phyloP scores from a whole-genome alignment of 2,113 vertebrate species.

The Sander lucioperca region DNA sequence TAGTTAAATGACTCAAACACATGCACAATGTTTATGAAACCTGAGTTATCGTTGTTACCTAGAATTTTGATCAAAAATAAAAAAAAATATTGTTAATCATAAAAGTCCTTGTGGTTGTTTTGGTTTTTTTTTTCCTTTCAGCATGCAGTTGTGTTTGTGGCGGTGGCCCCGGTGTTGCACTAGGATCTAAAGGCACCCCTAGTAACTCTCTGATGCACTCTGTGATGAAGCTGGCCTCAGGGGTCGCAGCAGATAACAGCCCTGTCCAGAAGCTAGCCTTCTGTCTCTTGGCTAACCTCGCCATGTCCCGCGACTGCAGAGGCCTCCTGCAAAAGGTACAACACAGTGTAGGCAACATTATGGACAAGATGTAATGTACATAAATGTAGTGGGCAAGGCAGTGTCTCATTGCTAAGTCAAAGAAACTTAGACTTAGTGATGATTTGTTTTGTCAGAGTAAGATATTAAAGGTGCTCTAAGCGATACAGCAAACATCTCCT shows the following conservation, averaged over 20 bases:
- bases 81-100: not conserved
- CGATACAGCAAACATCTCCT: too few species aligned
- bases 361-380: not conserved
- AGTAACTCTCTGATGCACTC: slow-evolving; percentile 88
- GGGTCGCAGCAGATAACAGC: slow-evolving; percentile 83
- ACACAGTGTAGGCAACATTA: not conserved
- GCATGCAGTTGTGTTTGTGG: slow-evolving; percentile 91
- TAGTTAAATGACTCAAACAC: not conserved
- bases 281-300: slow-evolving; percentile 91
- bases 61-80: not conserved
- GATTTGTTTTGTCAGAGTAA: not conserved
- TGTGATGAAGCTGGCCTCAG: slow-evolving; percentile 90
- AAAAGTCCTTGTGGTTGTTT: not conserved
- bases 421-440: not conserved
- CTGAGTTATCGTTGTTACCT: not conserved
- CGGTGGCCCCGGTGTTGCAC: slow-evolving; percentile 67
- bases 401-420: not conserved
- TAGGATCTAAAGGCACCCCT: slow-evolving; percentile 75
- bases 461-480: too few species aligned
- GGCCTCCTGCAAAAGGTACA: slow-evolving; percentile 93
- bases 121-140: slow-evolving; percentile 67
- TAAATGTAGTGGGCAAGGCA: not conserved
- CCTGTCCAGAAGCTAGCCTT: slow-evolving; percentile 88
- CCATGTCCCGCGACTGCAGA: slow-evolving; percentile 92
- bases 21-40: not conserved